A percentile compares a stretch with the other conserved stretches of the same genome.
Conservation (phyloP, 2,113 vertebrate species). For the Pavo muticus region DNA sequence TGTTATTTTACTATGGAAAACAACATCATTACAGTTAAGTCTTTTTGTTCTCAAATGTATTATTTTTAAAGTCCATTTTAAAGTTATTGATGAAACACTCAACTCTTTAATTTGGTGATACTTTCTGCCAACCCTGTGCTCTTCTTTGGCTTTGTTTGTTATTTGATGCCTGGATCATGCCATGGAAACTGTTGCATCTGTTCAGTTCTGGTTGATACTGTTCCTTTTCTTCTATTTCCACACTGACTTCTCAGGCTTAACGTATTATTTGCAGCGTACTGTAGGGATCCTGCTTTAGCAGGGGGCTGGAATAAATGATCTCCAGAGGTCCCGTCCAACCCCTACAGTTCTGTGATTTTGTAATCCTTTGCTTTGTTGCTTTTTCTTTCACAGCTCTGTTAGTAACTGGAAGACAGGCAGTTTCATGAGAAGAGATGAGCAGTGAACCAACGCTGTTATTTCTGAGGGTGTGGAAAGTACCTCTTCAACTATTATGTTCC, state of each 20-base stretch:
- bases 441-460: neutral
- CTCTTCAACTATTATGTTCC: neutral
- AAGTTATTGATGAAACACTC: neutral
- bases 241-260: constrained; percentile 3
- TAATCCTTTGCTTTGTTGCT: neutral
- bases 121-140: neutral
- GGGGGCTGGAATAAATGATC: too few relatives aligned
- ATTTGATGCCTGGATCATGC: neutral
- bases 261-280: neutral
- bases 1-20: neutral
- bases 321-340: too few relatives aligned
- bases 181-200: neutral
- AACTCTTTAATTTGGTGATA: neutral
- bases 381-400: neutral
- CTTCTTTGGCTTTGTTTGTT: constrained; percentile 19
- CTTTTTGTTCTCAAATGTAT: neutral
- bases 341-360: too few relatives aligned
- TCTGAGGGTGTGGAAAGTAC: neutral
- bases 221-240: constrained; percentile 28
- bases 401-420: neutral
- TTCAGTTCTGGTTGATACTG: neutral
- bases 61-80: neutral
- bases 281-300: too few relatives aligned
- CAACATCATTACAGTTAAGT: neutral
- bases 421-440: neutral